Evolutionary conservation across 2,113 vertebrate species (phyloP), one percentile per base, ranked within the genome.

Genomic region (Oophaga pumilio): DNA sequence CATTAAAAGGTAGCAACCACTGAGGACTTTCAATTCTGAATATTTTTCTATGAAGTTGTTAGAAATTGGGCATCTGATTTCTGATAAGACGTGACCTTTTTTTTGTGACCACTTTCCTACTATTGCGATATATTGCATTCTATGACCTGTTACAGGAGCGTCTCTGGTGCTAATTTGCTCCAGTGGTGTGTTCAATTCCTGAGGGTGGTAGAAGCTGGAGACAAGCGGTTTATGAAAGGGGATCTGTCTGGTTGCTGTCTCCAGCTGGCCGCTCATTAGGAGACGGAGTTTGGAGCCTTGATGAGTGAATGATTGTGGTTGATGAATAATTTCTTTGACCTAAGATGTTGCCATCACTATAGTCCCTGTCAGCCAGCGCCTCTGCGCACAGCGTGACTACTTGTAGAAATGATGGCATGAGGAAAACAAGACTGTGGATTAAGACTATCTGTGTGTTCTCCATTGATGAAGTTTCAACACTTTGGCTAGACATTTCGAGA

Each of bases 291-390:
- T n/a, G n/a, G 53, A 74, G 86, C 56, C 17, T n/a, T 82, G 86
- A 88, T 88, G 86, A 88, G 80, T 76, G 86, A 82, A 76, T 88
- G 68, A 74, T 83, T 88, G 86, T 83, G 69, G 78, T 59, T 66
- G 86, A 28, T 82, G 78, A 76, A 88, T 88, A 26, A 82, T 69
- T 33, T 53, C 60, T 80, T 69, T 86, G 85, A 88, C 69, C 68
- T 4, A 33, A 88, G 69, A 82, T 82, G 71, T 53, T 82, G 15
- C 68, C 56, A 76, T 88, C 53, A 10, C 69, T 28, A 9, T 52
- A 66, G 56, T 26, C n/a, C 24, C 71, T 49, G 33, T 59, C 79
- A 64, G n/a, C 8, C 52, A 74, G 8, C 43, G 17, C 69, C 69
- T 60, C 24, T 22, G 33, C 62, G 53, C 49, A 53, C 71, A 8